A percentile compares a stretch with the other conserved stretches of the same genome.
These are phyloP conservation scores for Eilema griseolum DNA, from an alignment of 2,888 invertebrate genomes.

Conservation along the genomic window DNA sequence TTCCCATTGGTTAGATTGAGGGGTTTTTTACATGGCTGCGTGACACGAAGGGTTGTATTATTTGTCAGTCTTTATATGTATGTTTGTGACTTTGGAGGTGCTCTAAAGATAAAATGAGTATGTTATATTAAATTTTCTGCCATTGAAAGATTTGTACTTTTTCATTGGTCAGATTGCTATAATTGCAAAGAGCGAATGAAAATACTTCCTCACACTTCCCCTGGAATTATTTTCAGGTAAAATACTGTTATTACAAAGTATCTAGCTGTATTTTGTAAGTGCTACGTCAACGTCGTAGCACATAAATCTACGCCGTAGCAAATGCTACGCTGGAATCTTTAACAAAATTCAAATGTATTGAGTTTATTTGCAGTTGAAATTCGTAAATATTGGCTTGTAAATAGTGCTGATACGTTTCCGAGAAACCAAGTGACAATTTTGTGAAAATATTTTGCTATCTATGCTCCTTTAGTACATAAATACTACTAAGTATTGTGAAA, in stretches of 20 bases:
- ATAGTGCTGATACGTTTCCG: conserved; percentile 26
- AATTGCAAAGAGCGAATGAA: no score
- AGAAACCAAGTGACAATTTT: conserved; percentile 4
- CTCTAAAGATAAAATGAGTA: not conserved
- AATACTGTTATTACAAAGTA: not conserved
- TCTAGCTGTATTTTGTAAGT: not conserved
- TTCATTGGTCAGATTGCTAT: not conserved
- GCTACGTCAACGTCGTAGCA: conserved; percentile 40
- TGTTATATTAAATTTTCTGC: not conserved
- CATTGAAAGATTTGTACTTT: no score
- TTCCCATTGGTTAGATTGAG: not conserved
- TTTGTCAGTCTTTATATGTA: not conserved
- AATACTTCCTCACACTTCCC: no score
- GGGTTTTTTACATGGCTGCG: not conserved
- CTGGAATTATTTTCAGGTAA: not conserved
- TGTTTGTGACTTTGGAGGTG: not conserved
- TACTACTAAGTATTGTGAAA: not conserved
- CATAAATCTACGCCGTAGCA: conserved; percentile 49
- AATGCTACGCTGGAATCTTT: conserved; percentile 38
- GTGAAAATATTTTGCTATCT: not conserved
- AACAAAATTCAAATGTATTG: conserved; percentile 49
- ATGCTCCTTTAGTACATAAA: not conserved
- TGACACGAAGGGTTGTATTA: not conserved
- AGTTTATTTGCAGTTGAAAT: conserved; percentile 26
- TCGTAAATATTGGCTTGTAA: conserved; percentile 15